phyloP scores from a whole-genome alignment of 2,888 invertebrate genomes.

The Trypoxylon attenuatum region DNA sequence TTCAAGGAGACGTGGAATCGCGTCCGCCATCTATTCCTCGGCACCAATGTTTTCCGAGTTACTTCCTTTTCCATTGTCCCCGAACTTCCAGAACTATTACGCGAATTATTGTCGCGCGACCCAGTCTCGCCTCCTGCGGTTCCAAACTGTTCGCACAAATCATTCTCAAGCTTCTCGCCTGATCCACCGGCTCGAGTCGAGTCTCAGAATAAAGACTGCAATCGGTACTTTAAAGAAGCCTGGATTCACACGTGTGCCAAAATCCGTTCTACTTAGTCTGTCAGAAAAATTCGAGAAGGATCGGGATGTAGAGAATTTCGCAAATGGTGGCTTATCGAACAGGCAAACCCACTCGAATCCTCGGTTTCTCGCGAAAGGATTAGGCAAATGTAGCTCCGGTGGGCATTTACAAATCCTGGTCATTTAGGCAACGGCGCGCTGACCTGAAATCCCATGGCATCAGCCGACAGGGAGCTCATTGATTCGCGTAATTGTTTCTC shows the following conservation, averaged over 20 bases:
- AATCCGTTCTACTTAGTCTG: too few relatives aligned
- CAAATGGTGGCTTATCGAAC: not conserved
- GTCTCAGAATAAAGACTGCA: too few relatives aligned
- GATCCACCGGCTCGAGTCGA: too few relatives aligned
- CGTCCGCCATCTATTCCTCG: slow-evolving; percentile 10
- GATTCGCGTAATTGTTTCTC: slow-evolving; percentile 39
- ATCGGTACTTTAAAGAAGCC: too few relatives aligned
- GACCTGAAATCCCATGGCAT: slow-evolving; percentile 34
- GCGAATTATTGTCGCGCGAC: slow-evolving; percentile 14
- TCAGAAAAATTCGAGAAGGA: too few relatives aligned
- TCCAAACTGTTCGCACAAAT: too few relatives aligned
- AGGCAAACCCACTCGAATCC: slow-evolving; percentile 17
- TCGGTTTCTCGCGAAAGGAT: slow-evolving; percentile 33
- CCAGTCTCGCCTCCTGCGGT: too few relatives aligned
- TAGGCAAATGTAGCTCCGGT: slow-evolving; percentile 42
- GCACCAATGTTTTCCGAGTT: slow-evolving; percentile 16
- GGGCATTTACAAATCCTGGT: slow-evolving; percentile 42
- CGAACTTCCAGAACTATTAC: slow-evolving; percentile 7
- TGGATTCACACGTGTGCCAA: too few relatives aligned
- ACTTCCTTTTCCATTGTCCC: not conserved
- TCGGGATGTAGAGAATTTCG: too few relatives aligned
- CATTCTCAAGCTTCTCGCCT: too few relatives aligned
- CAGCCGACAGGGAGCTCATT: slow-evolving; percentile 19
- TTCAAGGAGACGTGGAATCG: slow-evolving; percentile 22
- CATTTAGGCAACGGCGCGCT: slow-evolving; percentile 28